Conservation (phyloP, 2,797 vertebrate genomes). For the Phataginus tetradactyla region DNA sequence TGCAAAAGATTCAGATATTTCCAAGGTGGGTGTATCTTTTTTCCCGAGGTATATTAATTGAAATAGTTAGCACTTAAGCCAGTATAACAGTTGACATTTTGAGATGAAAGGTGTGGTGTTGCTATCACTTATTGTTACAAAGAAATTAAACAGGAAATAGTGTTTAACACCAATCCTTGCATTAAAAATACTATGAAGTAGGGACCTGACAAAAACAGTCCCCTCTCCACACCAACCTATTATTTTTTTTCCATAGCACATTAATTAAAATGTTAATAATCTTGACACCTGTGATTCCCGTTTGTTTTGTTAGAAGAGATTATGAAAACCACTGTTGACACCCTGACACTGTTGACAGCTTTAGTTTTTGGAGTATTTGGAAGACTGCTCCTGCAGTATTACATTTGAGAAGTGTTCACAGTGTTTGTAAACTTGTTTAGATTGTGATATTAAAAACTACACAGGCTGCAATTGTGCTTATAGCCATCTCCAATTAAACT, state of each 20-base stretch:
- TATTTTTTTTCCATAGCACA: not conserved
- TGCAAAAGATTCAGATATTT: slow-evolving; percentile 16
- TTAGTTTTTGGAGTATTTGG: not conserved
- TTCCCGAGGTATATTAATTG: not conserved
- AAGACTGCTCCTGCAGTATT: not conserved
- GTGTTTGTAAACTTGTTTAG: slow-evolving; percentile 49
- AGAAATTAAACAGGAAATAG: not conserved
- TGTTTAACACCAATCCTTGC: slow-evolving; percentile 21
- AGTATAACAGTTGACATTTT: not conserved
- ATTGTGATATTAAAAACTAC: not conserved
- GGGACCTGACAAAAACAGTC: not conserved
- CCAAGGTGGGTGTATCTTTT: not conserved
- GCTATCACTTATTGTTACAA: slow-evolving; percentile 21
- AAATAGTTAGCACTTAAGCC: not conserved
- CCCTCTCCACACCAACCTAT: not conserved
- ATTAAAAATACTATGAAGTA: slow-evolving; percentile 56
- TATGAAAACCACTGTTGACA: slow-evolving; percentile 52
- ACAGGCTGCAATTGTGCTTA: not conserved
- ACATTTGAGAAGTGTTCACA: slow-evolving; percentile 47
- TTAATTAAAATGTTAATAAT: slow-evolving; percentile 53
- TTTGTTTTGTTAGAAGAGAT: slow-evolving; percentile 50
- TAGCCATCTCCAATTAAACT: slow-evolving; percentile 25
- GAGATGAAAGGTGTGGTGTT: not conserved
- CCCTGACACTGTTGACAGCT: not conserved
- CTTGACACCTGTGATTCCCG: slow-evolving; percentile 12